A percentile compares a stretch with the other conserved stretches of the same genome.
Conservation (phyloP, 2,797 vertebrate species). For the Micropoecilia bifurca region DNA sequence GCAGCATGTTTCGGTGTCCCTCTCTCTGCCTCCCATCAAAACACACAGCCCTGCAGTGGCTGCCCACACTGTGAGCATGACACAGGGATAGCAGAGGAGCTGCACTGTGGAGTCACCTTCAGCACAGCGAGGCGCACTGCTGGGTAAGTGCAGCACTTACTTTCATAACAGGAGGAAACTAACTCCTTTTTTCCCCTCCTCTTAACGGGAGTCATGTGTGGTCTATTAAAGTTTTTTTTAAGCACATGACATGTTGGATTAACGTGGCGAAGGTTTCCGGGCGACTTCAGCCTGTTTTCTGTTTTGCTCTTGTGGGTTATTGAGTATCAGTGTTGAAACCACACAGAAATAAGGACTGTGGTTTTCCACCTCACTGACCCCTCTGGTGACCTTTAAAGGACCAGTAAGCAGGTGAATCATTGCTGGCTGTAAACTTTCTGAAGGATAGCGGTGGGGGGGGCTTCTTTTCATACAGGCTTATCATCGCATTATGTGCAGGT, state of each 20-base stretch:
- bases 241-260: constrained; percentile 40
- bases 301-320: constrained; percentile 55
- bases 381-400: constrained; percentile 26
- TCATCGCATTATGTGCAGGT: neutral
- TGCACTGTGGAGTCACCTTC: constrained; percentile 69
- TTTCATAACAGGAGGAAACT: constrained; percentile 8
- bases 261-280: constrained; percentile 36
- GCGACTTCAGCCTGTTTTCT: constrained; percentile 30
- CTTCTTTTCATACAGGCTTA: neutral
- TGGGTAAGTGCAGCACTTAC: constrained; percentile 61
- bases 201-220: constrained; percentile 40
- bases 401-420: neutral
- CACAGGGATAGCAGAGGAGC: constrained; percentile 44
- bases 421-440: constrained; percentile 22
- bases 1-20: constrained; percentile 73
- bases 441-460: neutral
- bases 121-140: constrained; percentile 44
- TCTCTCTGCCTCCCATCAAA: constrained; percentile 56
- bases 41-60: constrained; percentile 62
- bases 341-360: constrained; percentile 10
- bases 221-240: constrained; percentile 39
- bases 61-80: constrained; percentile 42
- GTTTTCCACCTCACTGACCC: constrained; percentile 41
- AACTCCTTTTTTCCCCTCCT: neutral
- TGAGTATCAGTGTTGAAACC: constrained; percentile 48